These are phyloP conservation scores for Melanotus villosus DNA, from an alignment of 2,888 invertebrate genomes.

Conservation along the genomic window DNA sequence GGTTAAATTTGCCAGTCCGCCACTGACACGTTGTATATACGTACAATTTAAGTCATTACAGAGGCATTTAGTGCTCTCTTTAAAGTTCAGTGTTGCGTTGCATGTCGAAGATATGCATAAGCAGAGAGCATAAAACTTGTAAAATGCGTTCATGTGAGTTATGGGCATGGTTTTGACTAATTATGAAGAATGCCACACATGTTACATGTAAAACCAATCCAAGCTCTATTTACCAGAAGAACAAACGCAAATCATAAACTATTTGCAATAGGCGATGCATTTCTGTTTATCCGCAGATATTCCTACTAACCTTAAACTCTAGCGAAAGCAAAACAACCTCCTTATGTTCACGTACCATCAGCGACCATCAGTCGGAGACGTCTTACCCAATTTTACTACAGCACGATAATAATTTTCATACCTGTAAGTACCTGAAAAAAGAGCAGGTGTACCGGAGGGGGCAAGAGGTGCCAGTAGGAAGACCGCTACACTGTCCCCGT, in stretches of 20 bases:
- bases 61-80: too few relatives aligned
- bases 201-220: too few relatives aligned
- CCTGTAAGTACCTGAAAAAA: conserved; percentile 43
- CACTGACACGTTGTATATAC: too few relatives aligned
- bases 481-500: conserved; percentile 68
- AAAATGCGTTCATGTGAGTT: too few relatives aligned
- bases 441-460: conserved; percentile 56
- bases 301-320: conserved; percentile 46
- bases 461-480: conserved; percentile 60
- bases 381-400: conserved; percentile 41
- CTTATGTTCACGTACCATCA: conserved; percentile 29
- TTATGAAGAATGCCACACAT: too few relatives aligned
- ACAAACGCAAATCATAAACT: neutral
- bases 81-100: too few relatives aligned
- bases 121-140: too few relatives aligned
- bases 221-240: neutral
- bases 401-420: conserved; percentile 44
- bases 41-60: too few relatives aligned
- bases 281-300: conserved; percentile 15
- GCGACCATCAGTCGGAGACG: conserved; percentile 23
- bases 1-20: too few relatives aligned
- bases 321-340: conserved; percentile 49
- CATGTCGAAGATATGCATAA: too few relatives aligned
- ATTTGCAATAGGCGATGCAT: neutral
- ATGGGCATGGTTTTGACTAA: too few relatives aligned